Evolutionary conservation across 2,113 vertebrate species (phyloP).

Genomic region (Hippocampus zosterae): DNA sequence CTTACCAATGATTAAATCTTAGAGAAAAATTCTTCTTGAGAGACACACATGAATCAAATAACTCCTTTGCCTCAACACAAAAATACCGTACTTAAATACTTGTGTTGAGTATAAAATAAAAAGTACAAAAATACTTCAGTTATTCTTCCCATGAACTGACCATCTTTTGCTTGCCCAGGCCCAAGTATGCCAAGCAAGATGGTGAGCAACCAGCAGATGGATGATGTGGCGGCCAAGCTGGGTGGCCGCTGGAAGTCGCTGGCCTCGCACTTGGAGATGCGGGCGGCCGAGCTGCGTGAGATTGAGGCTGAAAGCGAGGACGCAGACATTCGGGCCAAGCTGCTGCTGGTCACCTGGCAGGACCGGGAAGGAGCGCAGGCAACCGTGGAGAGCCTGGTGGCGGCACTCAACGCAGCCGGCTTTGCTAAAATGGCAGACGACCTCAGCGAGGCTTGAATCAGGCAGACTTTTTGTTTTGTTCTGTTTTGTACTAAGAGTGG

Average conservation of each 20-base stretch:
- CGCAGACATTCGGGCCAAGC: conserved; percentile 87
- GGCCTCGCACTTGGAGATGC: conserved; percentile 88
- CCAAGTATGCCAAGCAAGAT: conserved; percentile 87
- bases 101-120: too few species aligned
- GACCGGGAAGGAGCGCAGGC: conserved; percentile 88
- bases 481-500: conserved; percentile 20
- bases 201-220: conserved; percentile 87
- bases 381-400: conserved; percentile 79
- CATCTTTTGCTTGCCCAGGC: conserved; percentile 66
- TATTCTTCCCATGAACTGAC: too few species aligned
- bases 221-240: conserved; percentile 82
- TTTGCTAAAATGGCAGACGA: conserved; percentile 79
- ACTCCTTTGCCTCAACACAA: too few species aligned
- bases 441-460: conserved; percentile 68
- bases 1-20: too few species aligned
- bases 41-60: too few species aligned
- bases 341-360: conserved; percentile 95
- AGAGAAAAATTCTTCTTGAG: too few species aligned
- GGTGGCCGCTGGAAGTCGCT: conserved; percentile 85
- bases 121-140: too few species aligned
- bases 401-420: conserved; percentile 77
- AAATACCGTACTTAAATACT: too few species aligned
- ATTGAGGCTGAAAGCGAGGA: conserved; percentile 93
- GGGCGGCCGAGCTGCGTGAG: conserved; percentile 85
- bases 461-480: neutral